A percentile compares a stretch with the other conserved stretches of the same genome.
phyloP scores from a whole-genome alignment of 1,140 invertebrate species.

The Pachypsylla venusta region DNA sequence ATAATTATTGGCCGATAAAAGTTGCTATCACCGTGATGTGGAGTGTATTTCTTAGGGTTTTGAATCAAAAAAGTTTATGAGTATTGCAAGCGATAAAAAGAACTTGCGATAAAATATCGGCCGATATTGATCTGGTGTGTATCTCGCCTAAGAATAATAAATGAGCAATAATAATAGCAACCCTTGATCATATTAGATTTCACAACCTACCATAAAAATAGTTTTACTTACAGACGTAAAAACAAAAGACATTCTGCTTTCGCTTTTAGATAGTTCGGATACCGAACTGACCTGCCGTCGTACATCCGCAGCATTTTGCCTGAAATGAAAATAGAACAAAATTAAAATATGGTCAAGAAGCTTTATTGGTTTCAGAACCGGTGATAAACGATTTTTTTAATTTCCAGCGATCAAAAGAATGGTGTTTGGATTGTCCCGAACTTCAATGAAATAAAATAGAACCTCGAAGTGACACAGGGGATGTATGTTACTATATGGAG shows the following conservation, averaged over 20 bases:
- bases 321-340: constrained; percentile 28
- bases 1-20: no score
- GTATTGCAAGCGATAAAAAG: no score
- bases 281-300: constrained; percentile 45
- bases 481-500: background rate
- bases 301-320: constrained; percentile 61
- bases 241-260: constrained; percentile 37
- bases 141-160: constrained; percentile 3
- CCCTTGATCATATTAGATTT: no score
- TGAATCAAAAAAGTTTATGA: no score
- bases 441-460: background rate
- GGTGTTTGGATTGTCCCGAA: background rate
- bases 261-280: constrained; percentile 36
- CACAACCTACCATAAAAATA: no score
- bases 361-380: background rate
- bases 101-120: no score
- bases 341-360: background rate
- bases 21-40: no score
- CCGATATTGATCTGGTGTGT: background rate
- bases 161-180: no score
- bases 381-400: background rate
- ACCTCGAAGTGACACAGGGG: background rate
- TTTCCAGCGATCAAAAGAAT: background rate
- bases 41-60: no score
- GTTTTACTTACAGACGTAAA: constrained; percentile 44